These are phyloP conservation scores for Meta bourneti DNA, from an alignment of 2,888 invertebrate genomes.

Conservation along the genomic window DNA sequence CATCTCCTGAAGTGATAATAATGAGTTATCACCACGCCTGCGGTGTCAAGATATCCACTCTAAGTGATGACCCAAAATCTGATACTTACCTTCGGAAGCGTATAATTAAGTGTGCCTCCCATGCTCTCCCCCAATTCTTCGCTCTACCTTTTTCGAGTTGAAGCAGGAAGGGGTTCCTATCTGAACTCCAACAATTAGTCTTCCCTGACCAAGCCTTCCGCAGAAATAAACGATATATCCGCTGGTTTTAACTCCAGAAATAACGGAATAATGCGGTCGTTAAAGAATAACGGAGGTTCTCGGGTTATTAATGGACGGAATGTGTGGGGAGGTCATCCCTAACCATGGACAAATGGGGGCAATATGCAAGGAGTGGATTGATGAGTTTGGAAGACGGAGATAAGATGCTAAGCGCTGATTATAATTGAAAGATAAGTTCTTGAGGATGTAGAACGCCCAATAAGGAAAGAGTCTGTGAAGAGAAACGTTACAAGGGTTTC, in stretches of 20 bases:
- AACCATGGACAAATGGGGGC: constrained; percentile 48
- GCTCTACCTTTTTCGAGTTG: constrained; percentile 5
- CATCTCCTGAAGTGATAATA: constrained; percentile 36
- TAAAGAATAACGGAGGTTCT: constrained; percentile 46
- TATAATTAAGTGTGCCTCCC: constrained; percentile 59
- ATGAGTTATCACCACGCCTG: constrained; percentile 61
- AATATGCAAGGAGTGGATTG: constrained; percentile 40
- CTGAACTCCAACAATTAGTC: constrained; percentile 64
- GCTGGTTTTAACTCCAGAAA: not conserved
- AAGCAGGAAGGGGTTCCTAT: constrained; percentile 17
- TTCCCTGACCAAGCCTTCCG: constrained; percentile 46
- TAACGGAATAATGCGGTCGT: constrained; percentile 58
- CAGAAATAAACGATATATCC: constrained; percentile 53
- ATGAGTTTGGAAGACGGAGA: constrained; percentile 43
- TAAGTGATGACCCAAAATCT: constrained; percentile 72
- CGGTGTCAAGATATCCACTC: constrained; percentile 64
- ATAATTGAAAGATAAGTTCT: constrained; percentile 52
- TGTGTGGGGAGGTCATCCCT: constrained; percentile 25
- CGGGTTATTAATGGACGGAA: constrained; percentile 31
- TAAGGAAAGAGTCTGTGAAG: too few relatives aligned
- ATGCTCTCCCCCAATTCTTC: not conserved
- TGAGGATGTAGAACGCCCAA: too few relatives aligned
- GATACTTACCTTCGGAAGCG: constrained; percentile 61
- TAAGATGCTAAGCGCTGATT: constrained; percentile 25
- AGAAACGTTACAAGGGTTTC: too few relatives aligned